Base-by-base conservation (phyloP, 2,888 invertebrate genomes). In the Phytoseiulus persimilis region DNA sequence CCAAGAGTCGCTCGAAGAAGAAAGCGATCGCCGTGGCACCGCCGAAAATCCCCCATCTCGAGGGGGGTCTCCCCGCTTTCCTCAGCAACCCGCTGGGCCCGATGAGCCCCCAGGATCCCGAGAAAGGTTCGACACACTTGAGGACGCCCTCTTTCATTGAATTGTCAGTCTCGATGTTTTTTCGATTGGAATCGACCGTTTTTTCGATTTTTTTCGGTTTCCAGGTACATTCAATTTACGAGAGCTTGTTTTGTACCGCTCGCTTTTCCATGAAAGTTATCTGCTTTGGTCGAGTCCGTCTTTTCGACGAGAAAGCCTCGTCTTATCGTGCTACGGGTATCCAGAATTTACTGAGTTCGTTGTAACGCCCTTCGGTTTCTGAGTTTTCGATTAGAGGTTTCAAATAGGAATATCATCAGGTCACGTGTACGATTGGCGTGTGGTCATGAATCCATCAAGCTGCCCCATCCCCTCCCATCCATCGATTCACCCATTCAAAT, bases 1-100 rank as follows among this genome's bases (percentile, higher is more conserved):
- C 87, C 23, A 87, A 87, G 31, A 87, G 39, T 0, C 87, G 87
- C 32, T 87, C 95, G 93, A 95, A 95, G 93, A 94, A 95, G 91
- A 94, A 94, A n/a, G 95, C 95, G 31, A 95, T 97, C 92, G 96
- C 96, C 0, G 96, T 96, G 45, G 96, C 96, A 91, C 96, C 96
- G 90, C 96, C 97, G 0, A 94, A 96, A 91, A 96, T 96, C 90
- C 95, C 95, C 9, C 95, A 95, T 90, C 93, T 96, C 90, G 91
- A 91, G 90, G 91, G 91, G 91, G 95, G 95, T 89, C 91, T 91
- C 32, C 91, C 91, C 90, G 91, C 91, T 89, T 65, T 90, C 33
- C 90, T 87, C 90, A 90, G 90, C 39, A 90, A 90, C 32, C 92
- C 31, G 32, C 90, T 83, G 90, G 90, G 89, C 87, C 87, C 87